These are phyloP conservation scores for Albula glossodonta DNA, from an alignment of 2,113 vertebrate genomes.

Conservation along the genomic window DNA sequence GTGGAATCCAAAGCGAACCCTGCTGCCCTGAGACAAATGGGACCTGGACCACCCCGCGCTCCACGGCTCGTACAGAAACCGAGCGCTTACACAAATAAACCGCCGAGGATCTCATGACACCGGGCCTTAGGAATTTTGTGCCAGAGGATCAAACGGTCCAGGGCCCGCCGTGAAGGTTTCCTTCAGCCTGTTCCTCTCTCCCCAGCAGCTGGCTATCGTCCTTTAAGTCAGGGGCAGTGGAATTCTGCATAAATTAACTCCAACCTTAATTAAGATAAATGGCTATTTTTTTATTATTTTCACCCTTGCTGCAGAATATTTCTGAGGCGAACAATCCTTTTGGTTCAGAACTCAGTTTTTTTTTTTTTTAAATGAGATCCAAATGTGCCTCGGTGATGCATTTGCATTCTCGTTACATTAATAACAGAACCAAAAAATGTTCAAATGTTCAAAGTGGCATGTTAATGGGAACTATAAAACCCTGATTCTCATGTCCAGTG, in stretches of 20 bases:
- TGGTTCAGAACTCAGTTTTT: background rate
- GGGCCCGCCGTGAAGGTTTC: slow-evolving; percentile 9
- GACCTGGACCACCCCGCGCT: slow-evolving; percentile 1
- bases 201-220: slow-evolving; percentile 24
- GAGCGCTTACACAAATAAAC: slow-evolving; percentile 19
- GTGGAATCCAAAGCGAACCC: background rate
- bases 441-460: too few relatives aligned
- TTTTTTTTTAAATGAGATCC: background rate
- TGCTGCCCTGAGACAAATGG: background rate
- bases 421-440: too few relatives aligned
- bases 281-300: slow-evolving; percentile 18
- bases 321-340: background rate
- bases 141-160: slow-evolving; percentile 8
- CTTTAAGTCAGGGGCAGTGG: slow-evolving; percentile 16
- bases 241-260: slow-evolving; percentile 22
- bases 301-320: background rate
- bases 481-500: too few relatives aligned
- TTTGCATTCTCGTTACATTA: background rate
- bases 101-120: slow-evolving; percentile 8
- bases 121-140: slow-evolving; percentile 24
- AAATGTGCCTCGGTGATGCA: background rate
- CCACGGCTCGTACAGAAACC: background rate
- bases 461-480: too few relatives aligned
- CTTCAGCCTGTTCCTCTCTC: background rate
- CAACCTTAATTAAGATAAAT: slow-evolving; percentile 25